Evolutionary conservation across 2,797 vertebrate species (phyloP).

Genomic region (Alca torda): DNA sequence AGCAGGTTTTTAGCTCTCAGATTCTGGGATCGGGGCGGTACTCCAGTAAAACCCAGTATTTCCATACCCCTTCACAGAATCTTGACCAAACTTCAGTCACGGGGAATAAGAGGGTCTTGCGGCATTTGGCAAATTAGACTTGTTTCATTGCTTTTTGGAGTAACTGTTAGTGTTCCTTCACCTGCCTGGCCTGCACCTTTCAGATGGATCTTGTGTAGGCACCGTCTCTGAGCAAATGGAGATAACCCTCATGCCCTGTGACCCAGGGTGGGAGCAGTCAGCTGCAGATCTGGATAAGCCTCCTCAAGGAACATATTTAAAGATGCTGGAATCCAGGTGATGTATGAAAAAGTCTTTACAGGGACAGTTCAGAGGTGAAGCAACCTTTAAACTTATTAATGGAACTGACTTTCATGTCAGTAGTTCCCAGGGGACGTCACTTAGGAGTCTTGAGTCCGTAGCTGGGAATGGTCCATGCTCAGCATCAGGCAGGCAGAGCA

Average conservation of each 20-base stretch:
- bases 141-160: background rate
- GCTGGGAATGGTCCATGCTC: background rate
- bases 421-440: background rate
- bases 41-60: background rate
- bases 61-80: background rate
- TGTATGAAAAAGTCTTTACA: background rate
- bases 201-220: background rate
- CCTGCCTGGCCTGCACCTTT: background rate
- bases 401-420: background rate
- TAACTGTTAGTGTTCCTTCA: background rate
- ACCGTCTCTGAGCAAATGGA: background rate
- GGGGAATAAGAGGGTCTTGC: background rate
- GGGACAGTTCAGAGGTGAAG: background rate
- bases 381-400: background rate
- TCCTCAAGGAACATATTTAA: background rate
- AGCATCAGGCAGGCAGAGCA: background rate
- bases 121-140: background rate
- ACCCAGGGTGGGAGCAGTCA: slow-evolving; percentile 1
- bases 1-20: background rate
- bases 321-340: slow-evolving; percentile 63
- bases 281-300: background rate
- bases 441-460: background rate
- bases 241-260: background rate
- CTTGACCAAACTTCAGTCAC: background rate
- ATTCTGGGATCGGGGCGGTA: background rate